Evolutionary conservation across 2,888 invertebrate species (phyloP), one percentile per base, ranked within the genome.

Genomic region (Globia sparganii): DNA sequence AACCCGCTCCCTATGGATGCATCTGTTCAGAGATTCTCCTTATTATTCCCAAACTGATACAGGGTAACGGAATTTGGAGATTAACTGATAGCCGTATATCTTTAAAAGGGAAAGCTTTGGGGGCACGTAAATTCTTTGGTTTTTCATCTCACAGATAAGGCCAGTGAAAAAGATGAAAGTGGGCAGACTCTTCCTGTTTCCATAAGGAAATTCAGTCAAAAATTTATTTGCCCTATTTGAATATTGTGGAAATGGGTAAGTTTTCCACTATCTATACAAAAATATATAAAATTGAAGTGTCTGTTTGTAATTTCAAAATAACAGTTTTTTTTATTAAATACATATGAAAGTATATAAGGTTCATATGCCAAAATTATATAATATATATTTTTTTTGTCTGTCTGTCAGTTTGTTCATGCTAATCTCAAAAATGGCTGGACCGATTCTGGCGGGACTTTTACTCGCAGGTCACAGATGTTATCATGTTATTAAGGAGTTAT

Each of bases 1-100:
- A 46, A 75, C 75, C 71, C 78, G 34, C 13, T 85, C 77, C 68
- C 86, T 72, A 72, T 79, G 79, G 89, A 84, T 88, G 89, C 88
- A 87, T 86, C 83, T 81, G 75, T 85, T 78, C 43, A 74, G 75
- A 67, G 46, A 37, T 62, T 62, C 62, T 61, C 64, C 58, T 72
- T 84, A 83, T 83, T 84, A 83, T 84, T 78, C 66, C 25, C 34
- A 43, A 74, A 82, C 69, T 66, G 78, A 62, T 77, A 77, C 56
- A 49, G n/a, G 53, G 46, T 84, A 86, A 86, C 61, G 31, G 74
- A 56, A 83, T 83, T 74, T 59, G 34, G 58, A 74, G 84, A 72
- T 78, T 70, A 86, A 68, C 70, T 86, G 70, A 86, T 75, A 70
- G 15, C 53, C 9, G 56, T 78, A 66, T 56, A 69, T 83, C 70